Percentiles rank a stretch among this genome's conserved stretches.
Evolutionary conservation across 2,797 vertebrate species (phyloP).

Genomic region (Heliangelus exortis): DNA sequence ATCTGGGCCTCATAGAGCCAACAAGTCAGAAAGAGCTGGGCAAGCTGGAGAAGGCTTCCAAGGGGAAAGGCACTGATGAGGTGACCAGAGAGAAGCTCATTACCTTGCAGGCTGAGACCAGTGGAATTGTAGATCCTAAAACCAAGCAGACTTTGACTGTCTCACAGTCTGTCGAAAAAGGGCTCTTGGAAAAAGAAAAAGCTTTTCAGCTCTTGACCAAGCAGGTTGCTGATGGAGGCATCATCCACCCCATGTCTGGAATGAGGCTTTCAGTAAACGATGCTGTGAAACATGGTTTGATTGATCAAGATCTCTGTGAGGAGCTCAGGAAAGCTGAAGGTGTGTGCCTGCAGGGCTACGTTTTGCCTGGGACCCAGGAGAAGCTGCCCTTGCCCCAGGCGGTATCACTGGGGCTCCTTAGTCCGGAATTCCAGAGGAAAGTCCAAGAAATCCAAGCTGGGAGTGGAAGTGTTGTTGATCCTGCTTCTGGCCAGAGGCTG

Average conservation of each 20-base stretch:
- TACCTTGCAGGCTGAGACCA: conserved; percentile 89
- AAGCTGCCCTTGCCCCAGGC: conserved; percentile 67
- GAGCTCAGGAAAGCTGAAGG: conserved; percentile 79
- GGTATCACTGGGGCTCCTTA: conserved; percentile 41
- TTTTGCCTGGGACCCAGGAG: conserved; percentile 69
- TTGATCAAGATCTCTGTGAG: conserved; percentile 78
- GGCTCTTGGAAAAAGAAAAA: conserved; percentile 80
- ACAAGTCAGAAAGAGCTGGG: conserved; percentile 80
- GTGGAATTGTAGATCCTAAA: conserved; percentile 87
- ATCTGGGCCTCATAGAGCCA: conserved; percentile 86
- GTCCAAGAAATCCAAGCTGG: conserved; percentile 75
- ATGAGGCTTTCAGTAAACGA: conserved; percentile 86
- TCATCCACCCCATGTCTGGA: conserved; percentile 91
- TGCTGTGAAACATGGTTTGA: conserved; percentile 83
- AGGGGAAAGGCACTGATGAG: conserved; percentile 83
- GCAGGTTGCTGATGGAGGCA: conserved; percentile 91
- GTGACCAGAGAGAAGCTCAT: conserved; percentile 80
- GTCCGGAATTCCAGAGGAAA: conserved; percentile 65
- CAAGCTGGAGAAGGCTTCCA: conserved; percentile 89
- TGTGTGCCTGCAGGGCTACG: conserved; percentile 48
- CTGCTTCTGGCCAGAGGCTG: conserved; percentile 77
- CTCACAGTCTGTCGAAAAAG: conserved; percentile 82
- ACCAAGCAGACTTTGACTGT: conserved; percentile 82
- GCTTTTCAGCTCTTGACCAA: conserved; percentile 82
- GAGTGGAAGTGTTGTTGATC: conserved; percentile 76